A percentile compares a stretch with the other conserved stretches of the same genome.
Conservation (phyloP, 2,797 vertebrate genomes). For the Sarcophilus harrisii region DNA sequence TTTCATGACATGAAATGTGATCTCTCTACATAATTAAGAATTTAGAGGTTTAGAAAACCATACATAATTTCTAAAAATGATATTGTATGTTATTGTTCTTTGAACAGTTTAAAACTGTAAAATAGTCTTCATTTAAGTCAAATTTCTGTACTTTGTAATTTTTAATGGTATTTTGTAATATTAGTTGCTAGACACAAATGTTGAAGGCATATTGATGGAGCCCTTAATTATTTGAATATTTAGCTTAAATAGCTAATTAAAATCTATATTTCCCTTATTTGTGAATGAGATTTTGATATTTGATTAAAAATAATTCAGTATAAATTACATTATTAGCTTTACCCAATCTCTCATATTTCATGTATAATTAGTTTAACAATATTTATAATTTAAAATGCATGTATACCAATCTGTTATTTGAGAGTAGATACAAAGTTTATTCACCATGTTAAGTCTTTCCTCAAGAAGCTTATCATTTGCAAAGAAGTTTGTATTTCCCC, state of each 20-base stretch:
- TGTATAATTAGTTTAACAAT: not conserved
- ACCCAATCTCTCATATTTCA: not conserved
- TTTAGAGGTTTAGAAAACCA: not conserved
- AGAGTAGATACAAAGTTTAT: not conserved
- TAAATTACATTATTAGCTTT: not conserved
- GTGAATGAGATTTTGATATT: not conserved
- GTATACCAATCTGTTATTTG: not conserved
- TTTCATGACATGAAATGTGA: slow-evolving; percentile 1
- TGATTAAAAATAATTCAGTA: not conserved
- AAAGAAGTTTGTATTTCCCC: not conserved
- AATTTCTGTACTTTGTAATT: not conserved
- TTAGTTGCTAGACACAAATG: not conserved
- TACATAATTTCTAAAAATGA: not conserved
- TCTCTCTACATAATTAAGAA: not conserved
- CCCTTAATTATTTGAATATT: not conserved
- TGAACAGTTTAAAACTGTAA: not conserved
- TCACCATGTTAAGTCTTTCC: not conserved
- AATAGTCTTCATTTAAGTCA: not conserved
- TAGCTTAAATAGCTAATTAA: not conserved
- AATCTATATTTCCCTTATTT: not conserved
- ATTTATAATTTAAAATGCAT: not conserved
- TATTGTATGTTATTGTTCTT: not conserved
- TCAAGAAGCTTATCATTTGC: not conserved
- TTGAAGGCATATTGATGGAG: not conserved
- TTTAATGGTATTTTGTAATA: not conserved